Percentiles rank a stretch among this genome's conserved stretches.
phyloP scores from a whole-genome alignment of 2,888 invertebrate species.

The Eupithecia exiguata region DNA sequence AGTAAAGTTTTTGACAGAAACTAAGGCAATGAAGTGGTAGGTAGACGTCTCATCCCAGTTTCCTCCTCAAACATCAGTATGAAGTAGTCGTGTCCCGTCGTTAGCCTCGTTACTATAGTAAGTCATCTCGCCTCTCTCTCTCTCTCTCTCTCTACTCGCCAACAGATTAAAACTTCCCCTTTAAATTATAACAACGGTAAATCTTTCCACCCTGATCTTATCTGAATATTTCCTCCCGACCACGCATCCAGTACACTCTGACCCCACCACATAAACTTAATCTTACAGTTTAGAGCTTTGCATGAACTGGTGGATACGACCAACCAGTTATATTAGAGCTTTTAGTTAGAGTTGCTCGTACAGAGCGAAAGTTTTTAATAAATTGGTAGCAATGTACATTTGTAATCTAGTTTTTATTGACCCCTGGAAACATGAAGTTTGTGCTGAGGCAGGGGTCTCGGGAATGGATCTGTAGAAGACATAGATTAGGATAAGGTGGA shows the following conservation, averaged over 20 bases:
- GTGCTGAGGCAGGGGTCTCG: slow-evolving; percentile 19
- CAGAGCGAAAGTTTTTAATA: slow-evolving; percentile 24
- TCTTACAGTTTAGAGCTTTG: slow-evolving; percentile 12
- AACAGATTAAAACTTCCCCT: slow-evolving; percentile 50
- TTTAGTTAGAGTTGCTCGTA: slow-evolving; percentile 6
- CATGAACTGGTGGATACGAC: neutral
- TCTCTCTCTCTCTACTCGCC: slow-evolving; percentile 12
- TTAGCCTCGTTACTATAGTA: slow-evolving; percentile 24
- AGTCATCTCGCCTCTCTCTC: slow-evolving; percentile 8
- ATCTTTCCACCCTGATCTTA: slow-evolving; percentile 54
- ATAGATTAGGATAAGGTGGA: slow-evolving; percentile 38
- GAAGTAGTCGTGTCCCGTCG: neutral
- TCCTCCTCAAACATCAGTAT: neutral
- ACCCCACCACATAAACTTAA: slow-evolving; percentile 19
- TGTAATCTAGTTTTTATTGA: slow-evolving; percentile 31
- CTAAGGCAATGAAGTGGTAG: too few species aligned
- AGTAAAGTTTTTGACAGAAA: neutral
- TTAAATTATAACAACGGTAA: slow-evolving; percentile 53
- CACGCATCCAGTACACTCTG: slow-evolving; percentile 37
- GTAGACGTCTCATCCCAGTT: too few species aligned
- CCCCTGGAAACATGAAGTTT: slow-evolving; percentile 5
- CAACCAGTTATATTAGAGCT: slow-evolving; percentile 21
- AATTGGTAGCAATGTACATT: slow-evolving; percentile 21
- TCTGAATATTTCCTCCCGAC: slow-evolving; percentile 49
- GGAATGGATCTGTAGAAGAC: slow-evolving; percentile 20